Evolutionary conservation across 2,888 invertebrate species (phyloP).

Genomic region (Labia minor): DNA sequence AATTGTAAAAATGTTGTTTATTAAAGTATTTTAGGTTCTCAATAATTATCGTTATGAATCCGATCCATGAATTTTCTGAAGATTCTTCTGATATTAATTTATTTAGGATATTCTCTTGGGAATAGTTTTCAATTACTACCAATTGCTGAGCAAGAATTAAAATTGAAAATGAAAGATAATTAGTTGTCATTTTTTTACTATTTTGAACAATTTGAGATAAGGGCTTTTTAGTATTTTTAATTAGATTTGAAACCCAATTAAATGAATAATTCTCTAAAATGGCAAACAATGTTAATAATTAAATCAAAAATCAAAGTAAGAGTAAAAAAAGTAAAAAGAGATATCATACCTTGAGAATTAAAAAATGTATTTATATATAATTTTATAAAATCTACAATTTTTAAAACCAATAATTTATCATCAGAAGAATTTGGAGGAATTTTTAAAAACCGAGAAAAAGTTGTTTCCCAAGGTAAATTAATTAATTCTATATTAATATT

Average conservation of each 20-base stretch:
- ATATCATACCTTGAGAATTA: conserved; percentile 17
- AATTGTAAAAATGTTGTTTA: conserved; percentile 45
- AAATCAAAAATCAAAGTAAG: too few relatives aligned
- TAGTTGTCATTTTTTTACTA: not conserved
- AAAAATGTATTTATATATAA: conserved; percentile 23
- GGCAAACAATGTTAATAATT: too few relatives aligned
- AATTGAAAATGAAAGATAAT: not conserved
- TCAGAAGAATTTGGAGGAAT: conserved; percentile 53
- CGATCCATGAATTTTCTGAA: conserved; percentile 34
- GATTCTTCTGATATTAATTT: not conserved
- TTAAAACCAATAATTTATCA: conserved; percentile 48
- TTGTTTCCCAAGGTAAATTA: conserved; percentile 50
- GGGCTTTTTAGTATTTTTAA: conserved; percentile 31
- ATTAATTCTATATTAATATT: conserved; percentile 25
- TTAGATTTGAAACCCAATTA: conserved; percentile 32
- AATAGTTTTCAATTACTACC: conserved; percentile 32
- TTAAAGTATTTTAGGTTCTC: conserved; percentile 42
- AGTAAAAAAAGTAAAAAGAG: too few relatives aligned
- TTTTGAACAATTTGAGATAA: not conserved
- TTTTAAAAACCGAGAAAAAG: conserved; percentile 48
- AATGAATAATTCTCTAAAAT: not conserved
- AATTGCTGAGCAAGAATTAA: conserved; percentile 35
- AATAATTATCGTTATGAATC: conserved; percentile 39
- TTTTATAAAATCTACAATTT: conserved; percentile 38
- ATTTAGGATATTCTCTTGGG: conserved; percentile 27